A percentile compares a stretch with the other conserved stretches of the same genome.
These are phyloP conservation scores for Congeria kusceri DNA, from an alignment of 2,888 invertebrate species.

Conservation along the genomic window DNA sequence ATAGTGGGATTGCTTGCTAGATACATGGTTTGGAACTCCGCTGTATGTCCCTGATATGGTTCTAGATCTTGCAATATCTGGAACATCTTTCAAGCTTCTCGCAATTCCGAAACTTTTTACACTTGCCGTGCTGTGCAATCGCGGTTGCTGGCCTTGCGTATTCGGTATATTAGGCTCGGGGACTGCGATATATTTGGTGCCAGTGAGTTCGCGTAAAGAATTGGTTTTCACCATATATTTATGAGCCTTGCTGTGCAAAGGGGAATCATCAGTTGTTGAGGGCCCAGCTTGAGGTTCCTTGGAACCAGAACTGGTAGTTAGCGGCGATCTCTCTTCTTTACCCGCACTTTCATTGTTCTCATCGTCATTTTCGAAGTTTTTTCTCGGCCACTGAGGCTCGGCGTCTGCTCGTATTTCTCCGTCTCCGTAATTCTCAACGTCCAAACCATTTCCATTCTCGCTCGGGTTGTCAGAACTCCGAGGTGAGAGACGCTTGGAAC, in stretches of 20 bases:
- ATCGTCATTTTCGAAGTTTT: constrained; percentile 44
- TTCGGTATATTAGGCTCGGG: constrained; percentile 56
- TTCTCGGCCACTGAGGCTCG: constrained; percentile 47
- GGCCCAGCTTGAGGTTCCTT: constrained; percentile 14
- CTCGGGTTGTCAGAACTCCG: constrained; percentile 14
- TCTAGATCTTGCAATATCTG: not conserved
- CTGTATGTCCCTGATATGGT: not conserved
- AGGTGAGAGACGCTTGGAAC: constrained; percentile 29
- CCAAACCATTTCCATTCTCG: constrained; percentile 5
- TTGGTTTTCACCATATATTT: constrained; percentile 52
- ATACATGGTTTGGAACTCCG: not conserved
- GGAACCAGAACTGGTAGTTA: not conserved
- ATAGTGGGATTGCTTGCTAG: constrained; percentile 35
- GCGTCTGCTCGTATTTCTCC: constrained; percentile 43
- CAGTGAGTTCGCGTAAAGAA: constrained; percentile 50
- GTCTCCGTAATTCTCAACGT: constrained; percentile 55
- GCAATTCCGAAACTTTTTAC: constrained; percentile 7
- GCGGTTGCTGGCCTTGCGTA: not conserved
- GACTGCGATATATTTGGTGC: constrained; percentile 67
- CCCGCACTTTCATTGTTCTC: not conserved
- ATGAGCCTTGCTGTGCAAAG: constrained; percentile 44
- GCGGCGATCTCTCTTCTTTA: not conserved
- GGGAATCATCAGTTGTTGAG: not conserved
- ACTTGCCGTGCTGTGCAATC: not conserved
- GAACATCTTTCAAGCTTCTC: constrained; percentile 15